Percentiles rank a stretch among this genome's conserved stretches.
Evolutionary conservation across 2,113 vertebrate species (phyloP).

Genomic region (Catharus minimus): DNA sequence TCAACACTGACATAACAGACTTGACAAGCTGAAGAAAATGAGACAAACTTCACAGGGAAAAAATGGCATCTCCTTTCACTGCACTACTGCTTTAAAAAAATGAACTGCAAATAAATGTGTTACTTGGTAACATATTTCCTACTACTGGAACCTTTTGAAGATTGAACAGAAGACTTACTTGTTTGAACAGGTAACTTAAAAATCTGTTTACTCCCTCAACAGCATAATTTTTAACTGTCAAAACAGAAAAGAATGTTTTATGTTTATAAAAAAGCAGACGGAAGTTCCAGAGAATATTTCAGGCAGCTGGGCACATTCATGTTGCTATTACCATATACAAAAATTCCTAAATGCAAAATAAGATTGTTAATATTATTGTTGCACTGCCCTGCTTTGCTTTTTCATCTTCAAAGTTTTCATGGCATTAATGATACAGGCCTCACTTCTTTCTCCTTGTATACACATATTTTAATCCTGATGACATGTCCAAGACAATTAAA

Average conservation of each 20-base stretch:
- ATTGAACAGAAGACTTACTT: conserved; percentile 45
- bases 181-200: conserved; percentile 63
- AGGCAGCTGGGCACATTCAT: conserved; percentile 38
- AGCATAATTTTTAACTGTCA: conserved; percentile 55
- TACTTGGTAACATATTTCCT: conserved; percentile 20
- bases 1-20: conserved; percentile 12
- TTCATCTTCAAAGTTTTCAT: not conserved
- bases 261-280: conserved; percentile 40
- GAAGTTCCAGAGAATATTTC: conserved; percentile 42
- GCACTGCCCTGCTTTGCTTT: not conserved
- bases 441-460: not conserved
- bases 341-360: not conserved
- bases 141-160: conserved; percentile 51
- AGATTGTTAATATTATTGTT: not conserved
- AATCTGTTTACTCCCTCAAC: conserved; percentile 59
- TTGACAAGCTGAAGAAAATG: conserved; percentile 36
- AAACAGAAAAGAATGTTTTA: conserved; percentile 50
- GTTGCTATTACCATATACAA: not conserved
- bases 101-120: conserved; percentile 30
- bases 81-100: not conserved
- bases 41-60: not conserved
- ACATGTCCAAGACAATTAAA: not conserved
- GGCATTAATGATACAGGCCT: not conserved
- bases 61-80: conserved; percentile 13
- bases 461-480: not conserved